Evolutionary conservation across 2,888 invertebrate species (phyloP), one percentile per base, ranked within the genome.

Genomic region (Gonocerus acuteangulatus): DNA sequence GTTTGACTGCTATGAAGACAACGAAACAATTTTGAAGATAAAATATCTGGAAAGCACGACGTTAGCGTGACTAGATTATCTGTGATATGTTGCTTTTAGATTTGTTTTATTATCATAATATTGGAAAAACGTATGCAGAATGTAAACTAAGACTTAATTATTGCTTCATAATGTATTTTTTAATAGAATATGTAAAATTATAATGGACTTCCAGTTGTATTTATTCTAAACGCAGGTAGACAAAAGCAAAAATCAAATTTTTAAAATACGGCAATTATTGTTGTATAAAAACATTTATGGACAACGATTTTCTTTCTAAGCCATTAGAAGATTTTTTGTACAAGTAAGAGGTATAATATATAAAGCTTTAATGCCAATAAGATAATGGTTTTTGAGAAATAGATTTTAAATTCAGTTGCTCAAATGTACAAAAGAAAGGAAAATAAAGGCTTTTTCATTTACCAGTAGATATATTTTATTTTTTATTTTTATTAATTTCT

Each of bases 1-100:
- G n/a, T 39, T 39, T 54, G 54, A 54, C 22, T 54, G 42, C 42
- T 54, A 54, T 32, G 15, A 54, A 42, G 22, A 54, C 54, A 54
- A 54, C 54, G 54, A 54, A n/a, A 54, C 11, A 54, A n/a, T 54
- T 54, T 54, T 15, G 36, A 54, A 54, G 16, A 39, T 9, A 39
- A 39, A 39, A 39, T 39, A 39, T 6, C 13, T 11, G 39, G n/a
- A 39, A 39, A 39, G 9, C 4, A 9, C 39, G 9, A 15, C n/a
- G 3, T 39, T 39, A 39, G 39, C 15, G 39, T 39, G 39, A 39
- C n/a, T 39, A 39, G 39, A 39, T 39, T 39, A 13, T 39, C 39
- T 39, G 39, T 39, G 39, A 39, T 39, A 39, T 39, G 39, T 39
- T 39, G 39, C 39, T 39, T 39, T 39, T 39, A 39, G 39, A 39